These are phyloP conservation scores for Brevimyrus niger DNA, from an alignment of 2,113 vertebrate genomes.

Conservation along the genomic window DNA sequence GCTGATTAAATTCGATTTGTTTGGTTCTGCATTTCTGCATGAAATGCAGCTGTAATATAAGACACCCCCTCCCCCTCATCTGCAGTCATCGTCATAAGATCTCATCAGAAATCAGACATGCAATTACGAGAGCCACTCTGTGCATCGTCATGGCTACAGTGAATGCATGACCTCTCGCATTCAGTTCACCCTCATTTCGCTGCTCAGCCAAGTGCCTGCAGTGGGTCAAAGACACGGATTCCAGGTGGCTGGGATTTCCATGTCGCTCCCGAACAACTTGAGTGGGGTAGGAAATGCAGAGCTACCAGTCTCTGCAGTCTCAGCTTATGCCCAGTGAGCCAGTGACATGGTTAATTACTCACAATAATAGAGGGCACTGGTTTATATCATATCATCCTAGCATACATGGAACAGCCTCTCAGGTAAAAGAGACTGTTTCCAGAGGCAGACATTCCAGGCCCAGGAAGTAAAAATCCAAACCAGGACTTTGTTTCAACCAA, in stretches of 20 bases:
- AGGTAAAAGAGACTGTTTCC: slow-evolving; percentile 15
- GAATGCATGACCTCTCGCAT: not conserved
- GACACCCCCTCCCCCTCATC: not conserved
- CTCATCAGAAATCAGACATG: not conserved
- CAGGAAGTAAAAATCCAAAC: no score
- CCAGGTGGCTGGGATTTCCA: not conserved
- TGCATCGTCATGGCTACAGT: not conserved
- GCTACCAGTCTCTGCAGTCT: not conserved
- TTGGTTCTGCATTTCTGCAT: slow-evolving; percentile 10
- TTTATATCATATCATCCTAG: slow-evolving; percentile 17
- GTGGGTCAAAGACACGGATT: not conserved
- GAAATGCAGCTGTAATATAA: slow-evolving; percentile 32
- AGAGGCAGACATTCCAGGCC: no score
- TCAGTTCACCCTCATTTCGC: not conserved
- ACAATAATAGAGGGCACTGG: slow-evolving; percentile 4
- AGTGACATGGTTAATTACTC: slow-evolving; percentile 19
- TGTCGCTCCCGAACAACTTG: not conserved
- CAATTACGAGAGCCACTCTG: not conserved
- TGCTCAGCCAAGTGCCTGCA: not conserved
- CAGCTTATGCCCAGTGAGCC: not conserved
- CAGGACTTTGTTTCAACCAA: no score
- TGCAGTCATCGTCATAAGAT: slow-evolving; percentile 28
- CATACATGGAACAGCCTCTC: slow-evolving; percentile 2
- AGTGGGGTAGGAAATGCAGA: not conserved
- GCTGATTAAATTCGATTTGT: slow-evolving; percentile 7